Evolutionary conservation across 2,797 vertebrate genomes (phyloP).

Genomic region (Sebastes ruberrimus): DNA sequence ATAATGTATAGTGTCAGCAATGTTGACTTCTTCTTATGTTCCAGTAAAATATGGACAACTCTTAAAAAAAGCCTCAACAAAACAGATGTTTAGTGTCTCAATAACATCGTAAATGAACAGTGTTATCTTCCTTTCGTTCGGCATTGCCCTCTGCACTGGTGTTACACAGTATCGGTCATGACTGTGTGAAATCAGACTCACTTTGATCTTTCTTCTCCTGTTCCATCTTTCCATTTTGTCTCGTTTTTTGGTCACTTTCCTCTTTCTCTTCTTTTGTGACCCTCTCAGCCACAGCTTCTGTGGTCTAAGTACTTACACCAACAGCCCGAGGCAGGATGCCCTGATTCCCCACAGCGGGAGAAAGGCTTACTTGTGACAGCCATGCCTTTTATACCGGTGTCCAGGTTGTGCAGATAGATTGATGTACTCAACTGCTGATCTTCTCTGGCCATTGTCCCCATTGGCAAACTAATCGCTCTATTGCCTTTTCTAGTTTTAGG

Average conservation of each 20-base stretch:
- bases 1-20: conserved; percentile 36
- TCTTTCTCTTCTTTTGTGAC: conserved; percentile 47
- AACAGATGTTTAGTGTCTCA: background rate
- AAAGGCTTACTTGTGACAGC: conserved; percentile 38
- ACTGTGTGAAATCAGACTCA: conserved; percentile 23
- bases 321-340: conserved; percentile 61
- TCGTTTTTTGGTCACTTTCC: conserved; percentile 29
- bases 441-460: conserved; percentile 13
- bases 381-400: conserved; percentile 39
- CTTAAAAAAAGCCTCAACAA: conserved; percentile 12
- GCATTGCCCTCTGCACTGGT: background rate
- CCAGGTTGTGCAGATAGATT: conserved; percentile 42
- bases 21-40: conserved; percentile 22
- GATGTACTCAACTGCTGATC: conserved; percentile 43
- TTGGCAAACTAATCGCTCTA: conserved; percentile 13
- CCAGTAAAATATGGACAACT: conserved; percentile 16
- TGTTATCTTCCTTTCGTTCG: background rate
- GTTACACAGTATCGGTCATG: background rate
- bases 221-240: conserved; percentile 31
- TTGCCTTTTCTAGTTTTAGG: background rate
- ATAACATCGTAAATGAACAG: background rate
- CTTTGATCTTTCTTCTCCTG: conserved; percentile 22
- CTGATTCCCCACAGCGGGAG: conserved; percentile 66
- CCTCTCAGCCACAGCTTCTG: conserved; percentile 50
- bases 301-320: conserved; percentile 61